Percentiles rank a stretch among this genome's conserved stretches.
Conservation (phyloP, 2,888 invertebrate species). For the Tinea pellionella region DNA sequence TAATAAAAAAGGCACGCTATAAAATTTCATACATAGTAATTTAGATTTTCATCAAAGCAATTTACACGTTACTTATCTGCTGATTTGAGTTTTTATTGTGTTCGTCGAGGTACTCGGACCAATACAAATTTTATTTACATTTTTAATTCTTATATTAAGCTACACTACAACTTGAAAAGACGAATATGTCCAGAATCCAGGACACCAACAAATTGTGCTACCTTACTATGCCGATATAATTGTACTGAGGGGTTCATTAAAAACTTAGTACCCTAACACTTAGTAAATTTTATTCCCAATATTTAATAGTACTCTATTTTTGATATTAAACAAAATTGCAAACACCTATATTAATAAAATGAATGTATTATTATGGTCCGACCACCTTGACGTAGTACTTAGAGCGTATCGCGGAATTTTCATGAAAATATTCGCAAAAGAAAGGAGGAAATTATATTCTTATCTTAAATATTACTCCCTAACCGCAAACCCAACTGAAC, state of each 20-base stretch:
- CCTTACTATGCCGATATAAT: no score
- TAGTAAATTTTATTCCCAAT: no score
- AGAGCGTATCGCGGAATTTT: neutral
- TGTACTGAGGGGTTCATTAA: no score
- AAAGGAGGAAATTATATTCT: slow-evolving; percentile 19
- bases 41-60: neutral
- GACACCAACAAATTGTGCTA: no score
- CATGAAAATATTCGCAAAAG: slow-evolving; percentile 3
- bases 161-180: no score
- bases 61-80: neutral
- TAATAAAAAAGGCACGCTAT: neutral
- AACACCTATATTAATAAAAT: neutral
- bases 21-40: slow-evolving; percentile 1
- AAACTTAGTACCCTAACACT: no score
- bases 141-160: no score
- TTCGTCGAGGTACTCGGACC: neutral
- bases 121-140: neutral
- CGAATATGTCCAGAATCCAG: no score
- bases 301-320: no score
- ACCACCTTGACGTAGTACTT: neutral
- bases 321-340: no score
- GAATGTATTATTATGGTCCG: neutral
- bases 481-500: no score
- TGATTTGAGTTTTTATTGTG: neutral
- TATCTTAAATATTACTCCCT: slow-evolving; percentile 16